Evolutionary conservation across 2,797 vertebrate genomes (phyloP), one percentile per base, ranked within the genome.

Genomic region (Tinamus major): DNA sequence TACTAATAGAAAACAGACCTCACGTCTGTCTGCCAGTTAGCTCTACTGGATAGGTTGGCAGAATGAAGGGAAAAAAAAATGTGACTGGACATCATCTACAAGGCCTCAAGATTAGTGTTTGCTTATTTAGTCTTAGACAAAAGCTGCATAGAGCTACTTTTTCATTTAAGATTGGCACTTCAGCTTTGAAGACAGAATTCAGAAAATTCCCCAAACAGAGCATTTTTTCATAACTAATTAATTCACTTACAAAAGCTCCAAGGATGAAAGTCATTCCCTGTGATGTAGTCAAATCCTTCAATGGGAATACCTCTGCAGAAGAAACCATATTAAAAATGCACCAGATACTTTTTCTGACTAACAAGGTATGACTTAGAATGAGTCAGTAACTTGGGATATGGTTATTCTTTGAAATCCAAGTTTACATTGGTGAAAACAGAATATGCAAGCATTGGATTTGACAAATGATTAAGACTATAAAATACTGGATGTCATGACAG

Each of bases 401-500:
- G 4, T 7, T 37, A 35, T 8, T 1, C 3, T 35, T 42, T 29
- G 56, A 10, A 37, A 49, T 69, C 46, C 35, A 7, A 35, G 26
- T 9, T 53, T 6, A 17, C 31, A 5, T 5, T 3, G 55, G 35
- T 31, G 75, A 79, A 48, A 77, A 8, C 18, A 46, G 9, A 12
- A 14, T 12, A 9, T 24, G 31, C 65, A n/a, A 10, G 12, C 1
- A 21, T 0, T 9, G 15, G 6, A 3, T 49, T 27, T 46, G 35
- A 41, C 9, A 13, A 12, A 44, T 0, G 5, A 37, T 23, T 14
- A 3, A 4, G 14, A 8, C 1, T 3, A 3, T 1, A 12, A 11
- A 7, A 2, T 49, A 7, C 2, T 44, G 53, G 17, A 13, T 18
- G 44, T 24, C 48, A 24, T 23, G 48, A 35, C 21, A 71, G n/a